Evolutionary conservation across 2,888 invertebrate species (phyloP).

Genomic region (Eurytoma adleriae): DNA sequence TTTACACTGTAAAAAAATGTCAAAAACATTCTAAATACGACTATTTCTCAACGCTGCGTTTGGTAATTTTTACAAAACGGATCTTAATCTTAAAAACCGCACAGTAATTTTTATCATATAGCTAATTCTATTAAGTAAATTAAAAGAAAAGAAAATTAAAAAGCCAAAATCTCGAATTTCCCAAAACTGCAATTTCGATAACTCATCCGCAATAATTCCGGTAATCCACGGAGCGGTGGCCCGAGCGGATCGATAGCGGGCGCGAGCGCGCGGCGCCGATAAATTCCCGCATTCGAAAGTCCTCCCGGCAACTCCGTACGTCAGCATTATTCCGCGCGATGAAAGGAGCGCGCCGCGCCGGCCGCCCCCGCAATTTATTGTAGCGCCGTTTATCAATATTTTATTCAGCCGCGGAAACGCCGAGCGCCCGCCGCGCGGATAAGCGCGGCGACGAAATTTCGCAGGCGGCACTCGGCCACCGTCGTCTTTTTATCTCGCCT

Average conservation of each 20-base stretch:
- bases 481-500: conserved; percentile 5
- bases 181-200: conserved; percentile 34
- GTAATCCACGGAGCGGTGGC: conserved; percentile 24
- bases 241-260: conserved; percentile 32
- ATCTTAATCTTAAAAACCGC: too few species aligned
- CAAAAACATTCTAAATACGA: too few species aligned
- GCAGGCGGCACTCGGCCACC: conserved; percentile 13
- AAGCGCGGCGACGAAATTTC: conserved; percentile 48
- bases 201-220: conserved; percentile 36
- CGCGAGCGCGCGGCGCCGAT: conserved; percentile 15
- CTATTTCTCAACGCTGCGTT: too few species aligned
- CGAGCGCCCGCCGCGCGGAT: conserved; percentile 25
- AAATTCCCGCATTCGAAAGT: conserved; percentile 56
- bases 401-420: conserved; percentile 51
- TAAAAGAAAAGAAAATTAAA: not conserved
- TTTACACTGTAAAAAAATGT: too few species aligned
- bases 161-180: conserved; percentile 5
- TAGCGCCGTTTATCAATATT: conserved; percentile 57
- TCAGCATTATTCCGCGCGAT: conserved; percentile 57
- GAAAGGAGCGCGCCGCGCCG: conserved; percentile 49
- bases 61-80: too few species aligned
- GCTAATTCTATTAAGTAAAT: too few species aligned
- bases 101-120: too few species aligned
- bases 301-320: conserved; percentile 50
- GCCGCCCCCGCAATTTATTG: conserved; percentile 50